phyloP scores from a whole-genome alignment of 2,888 invertebrate species.

The Alentia gelatinosa region DNA sequence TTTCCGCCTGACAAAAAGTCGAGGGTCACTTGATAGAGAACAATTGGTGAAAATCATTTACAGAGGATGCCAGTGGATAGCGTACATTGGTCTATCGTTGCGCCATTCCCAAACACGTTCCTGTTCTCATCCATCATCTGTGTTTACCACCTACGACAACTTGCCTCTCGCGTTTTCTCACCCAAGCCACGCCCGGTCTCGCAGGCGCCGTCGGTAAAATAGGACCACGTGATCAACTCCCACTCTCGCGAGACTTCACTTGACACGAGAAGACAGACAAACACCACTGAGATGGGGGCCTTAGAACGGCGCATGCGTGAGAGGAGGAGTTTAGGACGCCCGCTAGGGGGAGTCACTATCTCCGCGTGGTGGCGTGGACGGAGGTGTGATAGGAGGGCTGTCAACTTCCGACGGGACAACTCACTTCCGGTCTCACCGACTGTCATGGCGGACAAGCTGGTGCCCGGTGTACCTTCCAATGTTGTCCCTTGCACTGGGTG shows the following conservation, averaged over 20 bases:
- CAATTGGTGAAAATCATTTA: neutral
- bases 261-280: slow-evolving; percentile 22
- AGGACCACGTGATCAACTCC: slow-evolving; percentile 26
- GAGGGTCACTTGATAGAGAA: neutral
- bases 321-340: neutral
- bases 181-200: neutral
- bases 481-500: no score
- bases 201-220: slow-evolving; percentile 1
- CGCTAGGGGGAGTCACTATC: neutral
- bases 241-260: slow-evolving; percentile 26
- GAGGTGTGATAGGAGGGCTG: neutral
- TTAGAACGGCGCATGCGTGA: neutral
- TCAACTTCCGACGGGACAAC: neutral
- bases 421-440: neutral
- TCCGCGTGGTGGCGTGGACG: neutral
- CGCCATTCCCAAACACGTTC: neutral
- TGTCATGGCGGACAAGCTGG: neutral
- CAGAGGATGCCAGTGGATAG: neutral
- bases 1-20: neutral
- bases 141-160: neutral
- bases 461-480: no score
- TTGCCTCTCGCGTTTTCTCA: neutral
- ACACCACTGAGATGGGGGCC: neutral
- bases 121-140: neutral
- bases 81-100: neutral